Evolutionary conservation across 2,888 invertebrate genomes (phyloP).

Genomic region (Drosophila mimica): DNA sequence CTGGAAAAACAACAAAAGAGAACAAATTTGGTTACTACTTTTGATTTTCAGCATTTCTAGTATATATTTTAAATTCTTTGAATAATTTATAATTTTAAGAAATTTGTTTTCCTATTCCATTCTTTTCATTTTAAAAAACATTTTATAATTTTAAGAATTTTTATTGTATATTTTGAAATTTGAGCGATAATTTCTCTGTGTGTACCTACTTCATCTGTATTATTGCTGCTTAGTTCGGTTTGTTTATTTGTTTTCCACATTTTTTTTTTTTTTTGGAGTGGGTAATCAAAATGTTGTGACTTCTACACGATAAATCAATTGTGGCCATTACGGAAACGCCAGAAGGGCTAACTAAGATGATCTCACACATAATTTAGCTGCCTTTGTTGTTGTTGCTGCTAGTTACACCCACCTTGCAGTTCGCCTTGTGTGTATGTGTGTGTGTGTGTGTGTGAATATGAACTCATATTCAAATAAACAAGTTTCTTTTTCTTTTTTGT

Average conservation of each 20-base stretch:
- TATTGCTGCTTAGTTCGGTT: not conserved
- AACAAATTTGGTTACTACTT: not conserved
- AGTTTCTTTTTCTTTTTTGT: slow-evolving; percentile 21
- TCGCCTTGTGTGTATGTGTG: slow-evolving; percentile 4
- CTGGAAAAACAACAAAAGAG: not conserved
- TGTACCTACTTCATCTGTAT: not conserved
- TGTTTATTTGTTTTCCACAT: slow-evolving; percentile 4
- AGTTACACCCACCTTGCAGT: slow-evolving; percentile 48
- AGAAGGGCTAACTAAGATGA: slow-evolving; percentile 43
- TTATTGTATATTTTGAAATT: too few relatives aligned
- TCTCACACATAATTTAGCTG: slow-evolving; percentile 59
- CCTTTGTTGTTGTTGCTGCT: slow-evolving; percentile 16
- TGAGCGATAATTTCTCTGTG: not conserved
- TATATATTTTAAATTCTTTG: not conserved
- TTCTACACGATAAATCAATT: slow-evolving; percentile 60
- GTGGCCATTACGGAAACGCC: slow-evolving; percentile 31
- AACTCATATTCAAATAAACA: slow-evolving; percentile 19
- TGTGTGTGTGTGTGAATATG: slow-evolving; percentile 16
- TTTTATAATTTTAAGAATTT: not conserved
- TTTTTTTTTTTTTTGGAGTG: slow-evolving; percentile 3
- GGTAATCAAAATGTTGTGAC: slow-evolving; percentile 22
- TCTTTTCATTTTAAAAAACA: not conserved
- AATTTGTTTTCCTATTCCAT: not conserved
- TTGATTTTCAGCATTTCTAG: not conserved
- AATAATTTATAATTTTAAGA: not conserved